phyloP scores from a whole-genome alignment of 2,113 vertebrate species.

The Trogon surrucura region DNA sequence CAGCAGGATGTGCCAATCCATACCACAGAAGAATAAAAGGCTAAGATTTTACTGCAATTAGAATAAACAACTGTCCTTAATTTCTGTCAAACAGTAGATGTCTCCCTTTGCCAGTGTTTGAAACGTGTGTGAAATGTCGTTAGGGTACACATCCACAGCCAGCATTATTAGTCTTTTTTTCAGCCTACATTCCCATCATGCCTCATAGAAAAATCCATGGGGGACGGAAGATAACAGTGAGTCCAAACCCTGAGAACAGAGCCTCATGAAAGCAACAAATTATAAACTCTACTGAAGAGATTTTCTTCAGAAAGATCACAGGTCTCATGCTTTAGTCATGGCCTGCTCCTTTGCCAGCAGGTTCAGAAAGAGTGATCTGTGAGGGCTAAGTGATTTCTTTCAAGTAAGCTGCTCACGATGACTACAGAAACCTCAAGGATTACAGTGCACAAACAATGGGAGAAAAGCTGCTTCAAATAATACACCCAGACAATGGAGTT shows the following conservation, averaged over 20 bases:
- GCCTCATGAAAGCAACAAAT: conserved; percentile 53
- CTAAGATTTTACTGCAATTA: not conserved
- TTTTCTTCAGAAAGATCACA: conserved; percentile 49
- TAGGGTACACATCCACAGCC: not conserved
- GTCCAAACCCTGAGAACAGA: conserved; percentile 28
- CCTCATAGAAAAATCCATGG: not conserved
- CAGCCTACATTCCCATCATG: not conserved
- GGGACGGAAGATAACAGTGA: not conserved
- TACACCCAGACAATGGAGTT: conserved; percentile 48
- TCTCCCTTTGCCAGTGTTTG: conserved; percentile 14
- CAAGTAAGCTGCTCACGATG: conserved; percentile 51
- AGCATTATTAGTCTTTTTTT: not conserved
- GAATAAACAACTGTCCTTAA: conserved; percentile 30
- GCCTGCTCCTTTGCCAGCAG: conserved; percentile 12
- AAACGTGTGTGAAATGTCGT: not conserved
- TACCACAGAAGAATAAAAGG: not conserved
- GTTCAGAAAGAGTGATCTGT: conserved; percentile 39
- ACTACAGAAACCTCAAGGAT: conserved; percentile 61
- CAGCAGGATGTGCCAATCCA: conserved; percentile 11
- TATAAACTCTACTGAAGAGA: conserved; percentile 47
- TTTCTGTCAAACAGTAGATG: conserved; percentile 33
- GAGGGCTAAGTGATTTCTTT: conserved; percentile 53
- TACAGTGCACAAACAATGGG: conserved; percentile 55
- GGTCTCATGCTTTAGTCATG: conserved; percentile 26
- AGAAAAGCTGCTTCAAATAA: conserved; percentile 66